phyloP scores from a whole-genome alignment of 2,888 invertebrate species.

The Bimastos eiseni region DNA sequence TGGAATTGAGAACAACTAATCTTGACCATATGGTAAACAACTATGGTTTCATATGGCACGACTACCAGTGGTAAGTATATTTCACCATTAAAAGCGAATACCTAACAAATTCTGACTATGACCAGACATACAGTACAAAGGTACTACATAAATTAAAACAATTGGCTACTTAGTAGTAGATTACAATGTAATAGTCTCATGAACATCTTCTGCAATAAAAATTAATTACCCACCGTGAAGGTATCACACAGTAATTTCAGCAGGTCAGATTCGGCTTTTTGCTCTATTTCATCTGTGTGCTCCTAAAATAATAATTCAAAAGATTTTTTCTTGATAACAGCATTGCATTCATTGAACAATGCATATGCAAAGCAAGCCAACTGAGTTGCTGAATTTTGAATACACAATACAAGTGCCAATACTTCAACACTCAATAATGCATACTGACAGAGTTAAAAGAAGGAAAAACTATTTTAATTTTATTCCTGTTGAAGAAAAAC shows the following conservation, averaged over 20 bases:
- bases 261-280: background rate
- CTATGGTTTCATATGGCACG: background rate
- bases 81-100: background rate
- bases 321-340: background rate
- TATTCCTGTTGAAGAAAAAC: no score
- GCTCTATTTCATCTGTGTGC: background rate
- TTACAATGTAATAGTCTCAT: background rate
- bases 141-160: no score
- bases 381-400: background rate
- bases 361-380: background rate
- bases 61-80: background rate
- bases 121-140: accelerated
- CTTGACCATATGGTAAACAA: background rate
- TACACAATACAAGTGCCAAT: no score
- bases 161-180: no score
- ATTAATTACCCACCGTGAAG: background rate
- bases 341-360: no score
- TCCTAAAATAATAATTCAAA: background rate
- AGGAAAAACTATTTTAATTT: no score
- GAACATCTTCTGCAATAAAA: background rate
- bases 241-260: constrained; percentile 6
- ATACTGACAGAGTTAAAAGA: no score
- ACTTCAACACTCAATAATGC: no score
- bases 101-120: background rate
- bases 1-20: no score